Conservation (phyloP, 37 sponge, comb jelly and placozoan species). For the Aphrocallistes beatrix region DNA sequence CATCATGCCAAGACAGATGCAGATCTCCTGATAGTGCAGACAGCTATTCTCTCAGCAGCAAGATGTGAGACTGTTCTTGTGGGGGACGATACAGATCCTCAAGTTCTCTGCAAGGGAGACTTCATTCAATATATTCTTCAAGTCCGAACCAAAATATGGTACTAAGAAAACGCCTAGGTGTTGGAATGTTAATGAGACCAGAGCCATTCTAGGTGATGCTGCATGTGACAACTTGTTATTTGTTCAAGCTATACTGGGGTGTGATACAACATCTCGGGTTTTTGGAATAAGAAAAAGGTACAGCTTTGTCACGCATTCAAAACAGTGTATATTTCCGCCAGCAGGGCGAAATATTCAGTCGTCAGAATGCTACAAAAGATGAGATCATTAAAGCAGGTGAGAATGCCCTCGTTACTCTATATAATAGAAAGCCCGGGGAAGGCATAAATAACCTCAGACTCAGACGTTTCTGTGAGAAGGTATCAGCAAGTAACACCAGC, state of each 20-base stretch:
- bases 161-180: constrained; percentile 5
- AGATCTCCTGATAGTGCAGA: background rate
- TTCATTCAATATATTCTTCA: background rate
- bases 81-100: background rate
- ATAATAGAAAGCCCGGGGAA: too few species aligned
- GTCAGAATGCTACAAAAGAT: too few species aligned
- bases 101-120: background rate
- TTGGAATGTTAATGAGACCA: background rate
- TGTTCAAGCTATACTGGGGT: constrained; percentile 23
- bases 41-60: background rate
- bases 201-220: background rate
- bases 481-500: background rate
- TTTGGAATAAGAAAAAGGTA: background rate
- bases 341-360: too few species aligned
- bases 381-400: too few species aligned
- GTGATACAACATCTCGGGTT: constrained; percentile 20
- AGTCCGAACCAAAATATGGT: background rate
- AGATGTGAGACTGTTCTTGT: background rate
- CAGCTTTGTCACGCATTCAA: background rate
- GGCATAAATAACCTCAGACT: background rate
- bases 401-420: too few species aligned
- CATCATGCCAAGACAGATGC: background rate
- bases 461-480: too few species aligned
- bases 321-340: background rate
- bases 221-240: constrained; percentile 30